Base-by-base conservation (phyloP, 2,797 vertebrate genomes). In the Eidolon dupreanum region DNA sequence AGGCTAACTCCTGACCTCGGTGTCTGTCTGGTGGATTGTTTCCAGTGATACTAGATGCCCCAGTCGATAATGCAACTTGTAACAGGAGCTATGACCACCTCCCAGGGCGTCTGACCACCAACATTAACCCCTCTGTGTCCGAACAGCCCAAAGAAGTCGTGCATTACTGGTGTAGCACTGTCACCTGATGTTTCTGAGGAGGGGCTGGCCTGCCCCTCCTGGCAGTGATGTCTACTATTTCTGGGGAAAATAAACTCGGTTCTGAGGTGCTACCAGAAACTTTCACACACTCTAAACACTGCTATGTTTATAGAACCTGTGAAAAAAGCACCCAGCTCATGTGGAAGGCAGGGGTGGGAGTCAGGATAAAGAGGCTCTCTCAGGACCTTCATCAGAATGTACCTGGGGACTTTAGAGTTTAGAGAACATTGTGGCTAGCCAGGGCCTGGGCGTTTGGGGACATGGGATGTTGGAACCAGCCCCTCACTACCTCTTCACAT, bases 61-160 rank as follows among this genome's bases (percentile, higher is more conserved):
- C 43, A 73, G 95, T 98, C 97, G 98, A 97, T 96, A 97, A 97
- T 91, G 92, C 96, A 97, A 79, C 68, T 86, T 93, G 98, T 98
- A 98, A 98, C 78, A 93, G 90, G 97, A 98, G 96, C 96, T 24
- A 87, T 61, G 81, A 73, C 77, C 83, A 65, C 28, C 75, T 22
- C 82, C 78, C 41, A 1, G 94, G 88, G 33, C 75, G 65, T 55
- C 66, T 41, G 90, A 78, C 24, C 84, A 84, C 46, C 12, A 10
- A 73, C 53, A 46, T 89, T 96, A 98, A 95, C 88, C 95, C 79
- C 53, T 55, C n/a, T 22, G 70, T 22, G 82, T 83, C 88, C 11
- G 5, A 36, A 46, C 1, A 78, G 88, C 26, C 43, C 15, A 1
- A 6, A 20, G 28, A 92, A 46, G 77, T 46, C 17, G 10, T 19